Percentiles rank a stretch among this genome's conserved stretches.
Evolutionary conservation across 2,113 vertebrate species (phyloP).

Genomic region (Petrocephalus zakoni): DNA sequence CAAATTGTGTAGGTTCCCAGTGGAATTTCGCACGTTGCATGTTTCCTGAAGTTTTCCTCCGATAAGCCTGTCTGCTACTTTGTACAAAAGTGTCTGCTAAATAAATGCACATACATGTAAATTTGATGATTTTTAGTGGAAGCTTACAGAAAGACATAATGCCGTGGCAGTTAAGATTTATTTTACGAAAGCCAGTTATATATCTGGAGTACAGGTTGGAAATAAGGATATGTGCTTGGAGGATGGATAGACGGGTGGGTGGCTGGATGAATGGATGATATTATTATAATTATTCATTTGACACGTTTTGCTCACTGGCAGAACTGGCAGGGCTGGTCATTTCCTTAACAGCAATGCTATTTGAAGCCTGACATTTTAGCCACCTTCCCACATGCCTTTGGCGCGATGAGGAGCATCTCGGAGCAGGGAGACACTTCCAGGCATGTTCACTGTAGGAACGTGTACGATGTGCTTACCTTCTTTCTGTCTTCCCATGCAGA

Average conservation of each 20-base stretch:
- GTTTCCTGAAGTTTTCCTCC: not conserved
- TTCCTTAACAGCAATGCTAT: not conserved
- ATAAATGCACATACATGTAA: not conserved
- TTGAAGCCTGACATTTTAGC: not conserved
- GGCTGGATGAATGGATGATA: not conserved
- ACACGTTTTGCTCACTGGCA: not conserved
- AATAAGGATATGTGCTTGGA: too few species aligned
- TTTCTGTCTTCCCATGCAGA: conserved; percentile 61
- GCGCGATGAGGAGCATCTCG: not conserved
- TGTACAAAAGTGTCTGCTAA: not conserved
- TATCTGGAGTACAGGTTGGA: not conserved
- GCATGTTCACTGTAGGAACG: not conserved
- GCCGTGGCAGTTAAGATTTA: not conserved
- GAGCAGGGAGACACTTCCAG: not conserved
- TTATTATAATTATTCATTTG: not conserved
- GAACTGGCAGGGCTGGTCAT: not conserved
- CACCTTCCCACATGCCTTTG: not conserved
- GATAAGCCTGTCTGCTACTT: not conserved
- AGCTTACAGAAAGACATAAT: not conserved
- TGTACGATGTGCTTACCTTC: not conserved
- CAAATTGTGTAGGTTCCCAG: not conserved
- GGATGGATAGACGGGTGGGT: not conserved
- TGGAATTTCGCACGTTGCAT: not conserved
- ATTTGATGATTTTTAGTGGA: not conserved
- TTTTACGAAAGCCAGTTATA: not conserved